Conservation (phyloP, 1,140 invertebrate genomes). For the Parapsyche elsis region DNA sequence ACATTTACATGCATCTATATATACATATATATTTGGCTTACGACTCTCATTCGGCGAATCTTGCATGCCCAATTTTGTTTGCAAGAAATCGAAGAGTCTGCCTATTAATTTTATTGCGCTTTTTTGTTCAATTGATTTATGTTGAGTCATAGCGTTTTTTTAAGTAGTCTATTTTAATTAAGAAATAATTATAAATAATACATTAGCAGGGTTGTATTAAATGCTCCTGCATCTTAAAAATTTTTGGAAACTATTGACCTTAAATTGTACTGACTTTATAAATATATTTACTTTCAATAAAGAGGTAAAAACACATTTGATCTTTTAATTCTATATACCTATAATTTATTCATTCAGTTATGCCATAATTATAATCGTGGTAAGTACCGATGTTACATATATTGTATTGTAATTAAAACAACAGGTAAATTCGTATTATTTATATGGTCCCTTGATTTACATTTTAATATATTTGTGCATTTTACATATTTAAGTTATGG, state of each 20-base stretch:
- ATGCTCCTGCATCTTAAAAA: constrained; percentile 70
- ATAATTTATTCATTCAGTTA: not conserved
- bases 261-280: constrained; percentile 72
- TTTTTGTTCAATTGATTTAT: constrained; percentile 50
- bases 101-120: constrained; percentile 54
- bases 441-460: no score
- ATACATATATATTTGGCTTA: constrained; percentile 24
- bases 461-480: no score
- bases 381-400: not conserved
- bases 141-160: constrained; percentile 65
- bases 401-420: not conserved
- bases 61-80: constrained; percentile 32
- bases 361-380: no score
- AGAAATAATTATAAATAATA: constrained; percentile 71
- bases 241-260: constrained; percentile 72
- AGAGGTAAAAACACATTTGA: constrained; percentile 61
- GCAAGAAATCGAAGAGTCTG: constrained; percentile 40
- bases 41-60: not conserved
- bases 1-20: not conserved
- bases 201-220: constrained; percentile 68
- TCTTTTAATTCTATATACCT: constrained; percentile 8
- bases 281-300: constrained; percentile 71
- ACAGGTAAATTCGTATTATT: no score
- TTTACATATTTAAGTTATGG: not conserved
- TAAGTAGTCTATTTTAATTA: constrained; percentile 71